Percentiles rank a stretch among this genome's conserved stretches.
Conservation (phyloP, 2,113 vertebrate genomes). For the Rafetus swinhoei region DNA sequence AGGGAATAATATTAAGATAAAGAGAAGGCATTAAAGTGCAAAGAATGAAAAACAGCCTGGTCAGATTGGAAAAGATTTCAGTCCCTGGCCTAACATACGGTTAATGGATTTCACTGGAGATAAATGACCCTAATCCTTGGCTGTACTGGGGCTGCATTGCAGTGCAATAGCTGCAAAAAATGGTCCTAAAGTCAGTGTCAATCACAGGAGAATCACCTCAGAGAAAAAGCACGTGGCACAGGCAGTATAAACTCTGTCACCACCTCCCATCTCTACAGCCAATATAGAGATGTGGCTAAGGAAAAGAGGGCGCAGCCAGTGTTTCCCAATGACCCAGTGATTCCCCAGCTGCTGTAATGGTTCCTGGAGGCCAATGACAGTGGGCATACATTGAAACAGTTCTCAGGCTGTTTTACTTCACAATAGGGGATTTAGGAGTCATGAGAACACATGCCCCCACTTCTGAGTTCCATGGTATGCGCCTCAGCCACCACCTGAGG, state of each 20-base stretch:
- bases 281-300: neutral
- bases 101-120: neutral
- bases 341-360: neutral
- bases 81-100: neutral
- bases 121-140: neutral
- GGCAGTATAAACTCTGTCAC: rapidly evolving
- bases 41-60: neutral
- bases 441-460: neutral
- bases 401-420: neutral
- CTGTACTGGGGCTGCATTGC: neutral
- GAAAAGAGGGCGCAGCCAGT: rapidly evolving
- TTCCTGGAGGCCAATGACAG: rapidly evolving
- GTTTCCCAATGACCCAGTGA: neutral
- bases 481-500: neutral
- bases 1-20: neutral
- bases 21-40: neutral
- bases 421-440: neutral
- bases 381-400: neutral
- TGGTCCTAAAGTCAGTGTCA: neutral
- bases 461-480: neutral
- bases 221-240: neutral
- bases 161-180: neutral
- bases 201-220: rapidly evolving
- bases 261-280: neutral
- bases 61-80: neutral